Percentiles rank a stretch among this genome's conserved stretches.
Conservation (phyloP, 1,140 invertebrate genomes). For the Platyscapa corneri region DNA sequence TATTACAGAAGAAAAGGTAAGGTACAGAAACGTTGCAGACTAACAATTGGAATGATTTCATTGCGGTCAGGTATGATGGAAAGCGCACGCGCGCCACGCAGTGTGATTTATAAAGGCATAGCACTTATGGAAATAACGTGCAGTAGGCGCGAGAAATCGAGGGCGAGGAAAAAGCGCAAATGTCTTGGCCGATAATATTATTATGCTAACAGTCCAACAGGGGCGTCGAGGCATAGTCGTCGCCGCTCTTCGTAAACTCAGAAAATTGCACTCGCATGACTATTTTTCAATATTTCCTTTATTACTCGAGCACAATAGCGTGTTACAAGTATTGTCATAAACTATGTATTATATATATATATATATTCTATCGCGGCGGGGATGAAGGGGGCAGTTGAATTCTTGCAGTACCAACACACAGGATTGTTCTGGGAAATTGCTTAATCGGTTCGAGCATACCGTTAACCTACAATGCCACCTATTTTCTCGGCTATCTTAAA, state of each 20-base stretch:
- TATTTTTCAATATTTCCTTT: conserved; percentile 32
- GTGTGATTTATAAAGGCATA: conserved; percentile 44
- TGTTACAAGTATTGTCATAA: conserved; percentile 1
- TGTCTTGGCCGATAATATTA: conserved; percentile 47
- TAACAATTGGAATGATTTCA: conserved; percentile 49
- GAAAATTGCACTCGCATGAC: conserved; percentile 10
- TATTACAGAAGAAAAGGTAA: not conserved
- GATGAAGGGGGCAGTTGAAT: not conserved
- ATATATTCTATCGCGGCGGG: not conserved
- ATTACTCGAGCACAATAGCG: not conserved
- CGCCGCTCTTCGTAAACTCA: not conserved
- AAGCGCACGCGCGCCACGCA: conserved; percentile 20
- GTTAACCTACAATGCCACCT: not conserved
- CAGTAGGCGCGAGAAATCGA: conserved; percentile 40
- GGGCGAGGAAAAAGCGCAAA: conserved; percentile 40
- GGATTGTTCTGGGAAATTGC: not conserved
- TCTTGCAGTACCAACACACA: not conserved
- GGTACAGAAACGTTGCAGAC: conserved; percentile 6
- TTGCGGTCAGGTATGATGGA: conserved; percentile 42
- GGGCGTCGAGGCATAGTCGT: not conserved
- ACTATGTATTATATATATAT: conserved; percentile 24
- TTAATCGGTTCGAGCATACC: not conserved
- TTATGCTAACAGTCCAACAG: conserved; percentile 34
- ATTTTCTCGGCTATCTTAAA: not conserved
- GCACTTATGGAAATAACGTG: conserved; percentile 50